A percentile compares a stretch with the other conserved stretches of the same genome.
These are phyloP conservation scores for Drosophila sproati DNA, from an alignment of 1,140 invertebrate genomes.

Conservation along the genomic window DNA sequence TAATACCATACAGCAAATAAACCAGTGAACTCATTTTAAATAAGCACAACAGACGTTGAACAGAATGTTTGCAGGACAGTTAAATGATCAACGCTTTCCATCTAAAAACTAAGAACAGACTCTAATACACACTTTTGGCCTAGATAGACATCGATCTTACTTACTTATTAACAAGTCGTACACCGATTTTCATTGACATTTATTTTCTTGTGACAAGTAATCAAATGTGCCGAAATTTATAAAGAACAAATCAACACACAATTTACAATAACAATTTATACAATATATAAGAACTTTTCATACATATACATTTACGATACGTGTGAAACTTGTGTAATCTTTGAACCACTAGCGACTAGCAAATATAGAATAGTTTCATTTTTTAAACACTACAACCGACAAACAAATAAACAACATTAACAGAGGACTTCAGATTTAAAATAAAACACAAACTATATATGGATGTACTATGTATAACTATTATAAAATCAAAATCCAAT, in stretches of 20 bases:
- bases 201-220: slow-evolving; percentile 36
- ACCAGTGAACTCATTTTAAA: slow-evolving; percentile 2
- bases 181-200: slow-evolving; percentile 27
- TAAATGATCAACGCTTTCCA: not conserved
- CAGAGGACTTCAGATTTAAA: slow-evolving; percentile 45
- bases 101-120: not conserved
- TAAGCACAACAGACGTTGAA: not conserved
- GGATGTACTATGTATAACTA: slow-evolving; percentile 40
- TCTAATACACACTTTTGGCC: slow-evolving; percentile 2
- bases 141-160: not conserved
- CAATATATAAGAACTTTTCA: slow-evolving; percentile 49
- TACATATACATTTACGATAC: slow-evolving; percentile 22
- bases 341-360: slow-evolving; percentile 40
- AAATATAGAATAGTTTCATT: slow-evolving; percentile 27
- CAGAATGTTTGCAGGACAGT: too few relatives aligned
- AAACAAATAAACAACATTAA: slow-evolving; percentile 22
- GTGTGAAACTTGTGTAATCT: slow-evolving; percentile 37
- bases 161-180: slow-evolving; percentile 26
- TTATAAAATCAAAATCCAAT: slow-evolving; percentile 37
- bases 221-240: slow-evolving; percentile 53
- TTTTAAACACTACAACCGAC: slow-evolving; percentile 5
- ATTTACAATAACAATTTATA: slow-evolving; percentile 57
- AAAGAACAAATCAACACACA: slow-evolving; percentile 39
- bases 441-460: slow-evolving; percentile 42
- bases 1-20: not conserved